Percentiles rank a stretch among this genome's conserved stretches.
These are phyloP conservation scores for Cygnus olor DNA, from an alignment of 2,797 vertebrate genomes.

Conservation along the genomic window DNA sequence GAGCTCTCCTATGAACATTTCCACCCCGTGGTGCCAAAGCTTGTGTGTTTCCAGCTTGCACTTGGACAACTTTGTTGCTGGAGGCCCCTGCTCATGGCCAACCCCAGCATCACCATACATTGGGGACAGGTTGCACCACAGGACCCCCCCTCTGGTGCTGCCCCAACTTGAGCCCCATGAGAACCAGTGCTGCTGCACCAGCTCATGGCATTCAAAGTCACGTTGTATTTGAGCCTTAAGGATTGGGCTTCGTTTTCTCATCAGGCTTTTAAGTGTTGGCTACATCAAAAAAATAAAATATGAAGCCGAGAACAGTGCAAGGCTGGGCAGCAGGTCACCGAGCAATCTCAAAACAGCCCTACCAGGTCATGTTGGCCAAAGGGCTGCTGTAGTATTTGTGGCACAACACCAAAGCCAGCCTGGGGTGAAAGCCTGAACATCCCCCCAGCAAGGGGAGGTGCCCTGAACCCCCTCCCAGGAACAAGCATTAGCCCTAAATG, in stretches of 20 bases:
- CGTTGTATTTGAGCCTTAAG: neutral
- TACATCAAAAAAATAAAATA: neutral
- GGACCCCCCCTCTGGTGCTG: neutral
- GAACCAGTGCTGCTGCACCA: neutral
- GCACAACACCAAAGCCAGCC: neutral
- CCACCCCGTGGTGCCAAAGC: neutral
- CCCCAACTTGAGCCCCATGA: neutral
- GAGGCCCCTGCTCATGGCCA: neutral
- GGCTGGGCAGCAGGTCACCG: neutral
- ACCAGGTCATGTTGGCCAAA: neutral
- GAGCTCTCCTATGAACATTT: neutral
- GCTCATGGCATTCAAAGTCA: neutral
- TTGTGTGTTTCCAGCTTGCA: neutral
- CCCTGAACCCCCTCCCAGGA: neutral
- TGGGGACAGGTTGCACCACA: fast-evolving
- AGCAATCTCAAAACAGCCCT: neutral
- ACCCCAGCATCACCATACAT: fast-evolving
- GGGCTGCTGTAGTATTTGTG: neutral
- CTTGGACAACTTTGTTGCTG: neutral
- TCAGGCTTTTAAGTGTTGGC: neutral
- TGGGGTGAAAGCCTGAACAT: neutral
- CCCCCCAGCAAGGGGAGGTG: neutral
- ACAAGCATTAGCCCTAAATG: neutral
- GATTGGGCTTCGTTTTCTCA: neutral
- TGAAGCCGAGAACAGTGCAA: neutral